These are phyloP conservation scores for Epistrophella euchroma DNA, from an alignment of 2,888 invertebrate species.

Conservation along the genomic window DNA sequence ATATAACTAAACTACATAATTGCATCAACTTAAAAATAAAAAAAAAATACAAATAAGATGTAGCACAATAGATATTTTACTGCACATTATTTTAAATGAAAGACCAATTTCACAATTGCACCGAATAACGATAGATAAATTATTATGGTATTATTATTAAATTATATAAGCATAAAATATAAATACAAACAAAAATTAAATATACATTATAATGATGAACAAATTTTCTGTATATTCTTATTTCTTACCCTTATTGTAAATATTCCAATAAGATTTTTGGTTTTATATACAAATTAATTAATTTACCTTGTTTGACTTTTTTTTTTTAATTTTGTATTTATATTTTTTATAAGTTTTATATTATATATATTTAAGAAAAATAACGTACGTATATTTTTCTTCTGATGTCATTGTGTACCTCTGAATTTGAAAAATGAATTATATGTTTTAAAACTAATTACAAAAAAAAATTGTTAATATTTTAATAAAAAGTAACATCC, in stretches of 20 bases:
- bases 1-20: slow-evolving; percentile 17
- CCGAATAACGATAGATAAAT: slow-evolving; percentile 50
- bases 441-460: slow-evolving; percentile 47
- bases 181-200: slow-evolving; percentile 4
- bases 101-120: slow-evolving; percentile 76
- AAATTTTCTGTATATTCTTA: slow-evolving; percentile 8
- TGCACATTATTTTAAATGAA: slow-evolving; percentile 72
- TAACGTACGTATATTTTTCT: slow-evolving; percentile 29
- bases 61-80: slow-evolving; percentile 59
- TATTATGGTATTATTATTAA: slow-evolving; percentile 8
- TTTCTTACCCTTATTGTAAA: slow-evolving; percentile 50
- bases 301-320: neutral
- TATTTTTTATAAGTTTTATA: neutral
- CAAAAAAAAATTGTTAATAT: slow-evolving; percentile 54
- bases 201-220: neutral
- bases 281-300: slow-evolving; percentile 13
- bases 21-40: slow-evolving; percentile 29
- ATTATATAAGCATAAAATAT: slow-evolving; percentile 33
- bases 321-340: neutral
- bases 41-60: slow-evolving; percentile 37
- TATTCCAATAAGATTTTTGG: slow-evolving; percentile 20
- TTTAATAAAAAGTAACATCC: slow-evolving; percentile 57
- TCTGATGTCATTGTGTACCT: slow-evolving; percentile 67
- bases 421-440: slow-evolving; percentile 57
- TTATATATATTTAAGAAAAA: neutral